phyloP scores from a whole-genome alignment of 2,888 invertebrate genomes.

The Rhingia campestris region DNA sequence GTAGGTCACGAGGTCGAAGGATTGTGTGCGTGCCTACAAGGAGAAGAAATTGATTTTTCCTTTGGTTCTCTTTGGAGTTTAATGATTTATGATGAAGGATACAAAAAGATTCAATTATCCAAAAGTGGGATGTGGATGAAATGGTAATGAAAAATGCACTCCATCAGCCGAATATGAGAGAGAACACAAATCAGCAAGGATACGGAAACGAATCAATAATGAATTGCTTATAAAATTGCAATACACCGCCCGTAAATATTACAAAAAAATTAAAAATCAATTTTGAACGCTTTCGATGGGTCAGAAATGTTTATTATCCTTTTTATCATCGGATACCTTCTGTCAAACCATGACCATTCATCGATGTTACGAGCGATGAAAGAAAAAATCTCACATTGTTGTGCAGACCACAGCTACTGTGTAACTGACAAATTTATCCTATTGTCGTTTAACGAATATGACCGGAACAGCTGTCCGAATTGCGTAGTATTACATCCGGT shows the following conservation, averaged over 20 bases:
- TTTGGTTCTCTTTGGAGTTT: conserved; percentile 12
- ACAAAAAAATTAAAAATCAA: not conserved
- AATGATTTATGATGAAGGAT: not conserved
- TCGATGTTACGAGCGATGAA: not conserved
- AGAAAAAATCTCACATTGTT: not conserved
- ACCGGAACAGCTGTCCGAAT: not conserved
- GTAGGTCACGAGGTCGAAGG: conserved; percentile 57
- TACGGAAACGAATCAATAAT: not conserved
- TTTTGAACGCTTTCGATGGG: conserved; percentile 1
- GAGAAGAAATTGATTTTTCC: conserved; percentile 52
- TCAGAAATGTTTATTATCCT: not conserved
- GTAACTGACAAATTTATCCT: not conserved
- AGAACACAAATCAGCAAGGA: not conserved
- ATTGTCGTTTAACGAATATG: not conserved
- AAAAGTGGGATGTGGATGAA: conserved; percentile 5
- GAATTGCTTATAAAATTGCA: not conserved
- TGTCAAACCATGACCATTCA: not conserved
- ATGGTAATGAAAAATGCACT: conserved; percentile 1
- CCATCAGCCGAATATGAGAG: too few relatives aligned
- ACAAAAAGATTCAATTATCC: not conserved
- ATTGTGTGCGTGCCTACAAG: conserved; percentile 37
- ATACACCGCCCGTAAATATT: too few relatives aligned
- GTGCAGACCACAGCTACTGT: not conserved
- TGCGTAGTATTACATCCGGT: not conserved
- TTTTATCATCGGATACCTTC: not conserved